Evolutionary conservation across 2,888 invertebrate genomes (phyloP).

Genomic region (Chymomyza fuscimana): DNA sequence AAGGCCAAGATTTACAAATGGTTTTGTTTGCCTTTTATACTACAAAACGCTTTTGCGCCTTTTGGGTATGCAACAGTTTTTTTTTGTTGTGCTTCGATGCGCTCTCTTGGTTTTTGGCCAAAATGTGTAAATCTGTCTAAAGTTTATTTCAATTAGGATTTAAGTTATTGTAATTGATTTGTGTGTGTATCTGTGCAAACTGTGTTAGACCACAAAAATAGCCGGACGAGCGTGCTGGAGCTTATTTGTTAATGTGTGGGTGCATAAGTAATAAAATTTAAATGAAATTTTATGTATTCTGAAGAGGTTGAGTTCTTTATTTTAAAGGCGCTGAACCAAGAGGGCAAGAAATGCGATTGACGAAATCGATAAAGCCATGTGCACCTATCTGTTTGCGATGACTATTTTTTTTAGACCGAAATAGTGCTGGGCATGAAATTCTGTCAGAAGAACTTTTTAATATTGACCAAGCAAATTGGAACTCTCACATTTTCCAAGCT

Average conservation of each 20-base stretch:
- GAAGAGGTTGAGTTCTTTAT: not conserved
- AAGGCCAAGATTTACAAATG: slow-evolving; percentile 43
- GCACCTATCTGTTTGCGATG: no score
- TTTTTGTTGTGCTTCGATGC: not conserved
- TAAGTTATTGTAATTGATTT: not conserved
- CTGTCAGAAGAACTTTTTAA: no score
- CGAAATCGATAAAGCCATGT: no score
- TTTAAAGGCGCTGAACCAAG: no score
- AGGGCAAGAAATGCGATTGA: no score
- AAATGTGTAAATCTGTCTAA: not conserved
- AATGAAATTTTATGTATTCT: not conserved
- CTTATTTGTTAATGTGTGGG: no score
- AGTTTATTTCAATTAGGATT: slow-evolving; percentile 2
- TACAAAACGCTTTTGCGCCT: slow-evolving; percentile 21
- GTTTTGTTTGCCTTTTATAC: slow-evolving; percentile 8
- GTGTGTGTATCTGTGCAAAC: not conserved
- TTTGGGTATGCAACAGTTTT: slow-evolving; percentile 24
- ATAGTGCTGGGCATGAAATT: no score
- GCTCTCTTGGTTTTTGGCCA: not conserved
- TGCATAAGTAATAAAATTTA: not conserved
- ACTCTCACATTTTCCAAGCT: no score
- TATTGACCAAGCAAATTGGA: no score
- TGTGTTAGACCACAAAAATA: not conserved
- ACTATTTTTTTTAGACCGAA: no score
- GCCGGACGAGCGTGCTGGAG: not conserved